These are phyloP conservation scores for Zaprionus bogoriensis DNA, from an alignment of 2,888 invertebrate genomes.

Conservation along the genomic window DNA sequence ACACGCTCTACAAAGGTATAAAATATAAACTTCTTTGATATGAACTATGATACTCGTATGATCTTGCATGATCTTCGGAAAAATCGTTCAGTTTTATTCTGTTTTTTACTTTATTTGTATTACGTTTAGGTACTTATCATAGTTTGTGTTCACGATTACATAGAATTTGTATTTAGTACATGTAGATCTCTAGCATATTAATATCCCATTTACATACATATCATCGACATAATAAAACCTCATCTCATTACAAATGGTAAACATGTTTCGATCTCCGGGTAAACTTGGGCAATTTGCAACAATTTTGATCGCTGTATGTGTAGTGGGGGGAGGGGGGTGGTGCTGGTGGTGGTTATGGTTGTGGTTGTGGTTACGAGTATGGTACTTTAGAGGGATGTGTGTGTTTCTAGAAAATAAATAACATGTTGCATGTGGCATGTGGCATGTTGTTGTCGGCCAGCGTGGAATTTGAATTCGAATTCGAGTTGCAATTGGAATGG, in stretches of 20 bases:
- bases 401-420: slow-evolving; percentile 65
- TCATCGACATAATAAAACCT: slow-evolving; percentile 39
- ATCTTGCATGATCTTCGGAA: no score
- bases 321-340: neutral
- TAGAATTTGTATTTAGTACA: slow-evolving; percentile 58
- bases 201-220: slow-evolving; percentile 69
- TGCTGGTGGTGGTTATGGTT: no score
- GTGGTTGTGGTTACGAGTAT: neutral
- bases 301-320: neutral
- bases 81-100: neutral
- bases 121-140: slow-evolving; percentile 52
- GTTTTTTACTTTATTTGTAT: slow-evolving; percentile 22
- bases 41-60: no score
- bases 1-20: no score
- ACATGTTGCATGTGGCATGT: slow-evolving; percentile 42
- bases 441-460: slow-evolving; percentile 16
- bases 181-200: slow-evolving; percentile 52
- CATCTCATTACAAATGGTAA: no score
- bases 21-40: no score
- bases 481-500: neutral
- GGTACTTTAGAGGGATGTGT: slow-evolving; percentile 23
- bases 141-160: slow-evolving; percentile 68
- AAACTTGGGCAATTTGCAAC: slow-evolving; percentile 13
- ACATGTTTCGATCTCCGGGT: slow-evolving; percentile 1
- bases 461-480: neutral